Percentiles rank a stretch among this genome's conserved stretches.
phyloP scores from a whole-genome alignment of 2,113 vertebrate species.

The Hippoglossus stenolepis region DNA sequence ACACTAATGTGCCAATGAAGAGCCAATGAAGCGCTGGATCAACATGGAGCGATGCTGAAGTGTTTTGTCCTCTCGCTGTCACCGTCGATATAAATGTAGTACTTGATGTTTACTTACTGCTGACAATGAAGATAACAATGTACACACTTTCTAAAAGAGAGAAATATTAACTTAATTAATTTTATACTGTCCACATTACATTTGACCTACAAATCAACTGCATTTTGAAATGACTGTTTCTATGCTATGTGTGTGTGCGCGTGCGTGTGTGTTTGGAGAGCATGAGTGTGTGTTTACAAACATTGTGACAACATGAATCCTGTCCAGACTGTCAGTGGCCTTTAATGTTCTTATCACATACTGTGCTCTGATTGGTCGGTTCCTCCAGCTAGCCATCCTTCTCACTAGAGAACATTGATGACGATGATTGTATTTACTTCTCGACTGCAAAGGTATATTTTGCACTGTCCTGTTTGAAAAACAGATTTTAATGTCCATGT shows the following conservation, averaged over 20 bases:
- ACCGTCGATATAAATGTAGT: conserved; percentile 57
- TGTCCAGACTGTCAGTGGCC: conserved; percentile 76
- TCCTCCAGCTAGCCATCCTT: conserved; percentile 38
- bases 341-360: conserved; percentile 68
- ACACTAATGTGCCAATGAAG: conserved; percentile 70
- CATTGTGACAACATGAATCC: conserved; percentile 46
- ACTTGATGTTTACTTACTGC: conserved; percentile 60
- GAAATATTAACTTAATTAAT: conserved; percentile 62
- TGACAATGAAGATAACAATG: conserved; percentile 37
- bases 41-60: conserved; percentile 34
- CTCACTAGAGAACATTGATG: conserved; percentile 49
- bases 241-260: conserved; percentile 46
- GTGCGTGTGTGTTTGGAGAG: conserved; percentile 32
- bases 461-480: conserved; percentile 72
- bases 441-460: conserved; percentile 55
- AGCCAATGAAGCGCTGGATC: conserved; percentile 46
- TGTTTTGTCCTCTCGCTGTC: conserved; percentile 59
- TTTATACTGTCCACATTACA: conserved; percentile 62
- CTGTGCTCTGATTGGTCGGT: conserved; percentile 63
- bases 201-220: conserved; percentile 45
- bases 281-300: conserved; percentile 44
- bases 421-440: conserved; percentile 76
- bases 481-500: conserved; percentile 55
- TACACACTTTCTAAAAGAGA: conserved; percentile 23
- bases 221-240: conserved; percentile 62